Evolutionary conservation across 2,797 vertebrate species (phyloP).

Genomic region (Chiroxiphia lanceolata): DNA sequence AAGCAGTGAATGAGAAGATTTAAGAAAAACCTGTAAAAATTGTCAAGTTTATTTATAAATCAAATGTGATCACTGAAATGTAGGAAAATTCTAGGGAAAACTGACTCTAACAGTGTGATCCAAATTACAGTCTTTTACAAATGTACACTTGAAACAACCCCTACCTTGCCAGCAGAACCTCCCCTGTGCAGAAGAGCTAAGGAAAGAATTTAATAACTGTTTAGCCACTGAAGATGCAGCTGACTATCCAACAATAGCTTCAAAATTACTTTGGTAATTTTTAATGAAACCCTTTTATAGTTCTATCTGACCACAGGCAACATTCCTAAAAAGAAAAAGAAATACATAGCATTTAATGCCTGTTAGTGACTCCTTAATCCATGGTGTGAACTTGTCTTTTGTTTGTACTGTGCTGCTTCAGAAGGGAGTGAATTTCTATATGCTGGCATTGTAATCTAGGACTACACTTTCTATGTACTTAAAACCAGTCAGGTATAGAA

Average conservation of each 20-base stretch:
- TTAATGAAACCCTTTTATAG: background rate
- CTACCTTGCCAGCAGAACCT: background rate
- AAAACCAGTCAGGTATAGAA: constrained; percentile 38
- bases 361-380: background rate
- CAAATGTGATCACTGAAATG: background rate
- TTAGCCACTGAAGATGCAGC: background rate
- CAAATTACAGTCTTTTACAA: background rate
- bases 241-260: background rate
- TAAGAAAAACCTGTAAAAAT: background rate
- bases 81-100: background rate
- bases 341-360: background rate
- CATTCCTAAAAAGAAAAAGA: background rate
- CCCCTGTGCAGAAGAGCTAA: background rate
- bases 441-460: background rate
- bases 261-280: background rate
- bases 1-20: background rate
- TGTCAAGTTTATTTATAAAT: background rate
- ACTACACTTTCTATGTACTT: background rate
- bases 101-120: background rate
- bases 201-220: background rate
- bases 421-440: background rate
- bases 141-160: background rate
- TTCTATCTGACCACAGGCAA: background rate
- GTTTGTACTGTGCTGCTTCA: background rate
- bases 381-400: background rate